phyloP scores from a whole-genome alignment of 2,113 vertebrate species.

The Brienomyrus longianalis region DNA sequence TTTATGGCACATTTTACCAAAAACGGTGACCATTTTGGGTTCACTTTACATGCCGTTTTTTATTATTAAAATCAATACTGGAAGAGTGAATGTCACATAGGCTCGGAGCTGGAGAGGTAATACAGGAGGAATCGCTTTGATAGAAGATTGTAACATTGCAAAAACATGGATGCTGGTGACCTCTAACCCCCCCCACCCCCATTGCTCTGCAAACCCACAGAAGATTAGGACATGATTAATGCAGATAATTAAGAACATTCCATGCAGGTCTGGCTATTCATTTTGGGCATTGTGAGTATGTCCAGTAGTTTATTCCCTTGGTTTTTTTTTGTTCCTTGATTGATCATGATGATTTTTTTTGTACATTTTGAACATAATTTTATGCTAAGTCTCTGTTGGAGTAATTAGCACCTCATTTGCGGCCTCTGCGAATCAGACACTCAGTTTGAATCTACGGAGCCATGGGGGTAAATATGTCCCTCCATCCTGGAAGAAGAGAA shows the following conservation, averaged over 20 bases:
- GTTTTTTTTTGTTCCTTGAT: background rate
- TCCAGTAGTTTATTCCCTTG: background rate
- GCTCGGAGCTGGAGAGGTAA: background rate
- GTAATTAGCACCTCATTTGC: background rate
- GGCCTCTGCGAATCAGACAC: background rate
- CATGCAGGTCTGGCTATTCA: background rate
- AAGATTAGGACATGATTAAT: background rate
- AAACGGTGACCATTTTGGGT: background rate
- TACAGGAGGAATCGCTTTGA: background rate
- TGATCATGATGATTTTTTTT: background rate
- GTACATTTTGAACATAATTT: background rate
- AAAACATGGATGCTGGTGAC: background rate
- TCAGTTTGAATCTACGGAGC: background rate
- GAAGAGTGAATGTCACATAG: background rate
- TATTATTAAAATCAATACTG: background rate
- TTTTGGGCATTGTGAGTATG: background rate
- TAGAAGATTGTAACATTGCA: background rate
- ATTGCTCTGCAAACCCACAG: background rate
- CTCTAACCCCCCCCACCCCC: background rate
- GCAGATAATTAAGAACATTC: conserved; percentile 17
- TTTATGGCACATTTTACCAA: background rate
- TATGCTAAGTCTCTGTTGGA: background rate
- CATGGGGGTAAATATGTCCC: background rate
- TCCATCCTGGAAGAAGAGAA: background rate
- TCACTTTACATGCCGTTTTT: background rate